A percentile compares a stretch with the other conserved stretches of the same genome.
Conservation (phyloP, 2,888 invertebrate genomes). For the Andrena praecox region DNA sequence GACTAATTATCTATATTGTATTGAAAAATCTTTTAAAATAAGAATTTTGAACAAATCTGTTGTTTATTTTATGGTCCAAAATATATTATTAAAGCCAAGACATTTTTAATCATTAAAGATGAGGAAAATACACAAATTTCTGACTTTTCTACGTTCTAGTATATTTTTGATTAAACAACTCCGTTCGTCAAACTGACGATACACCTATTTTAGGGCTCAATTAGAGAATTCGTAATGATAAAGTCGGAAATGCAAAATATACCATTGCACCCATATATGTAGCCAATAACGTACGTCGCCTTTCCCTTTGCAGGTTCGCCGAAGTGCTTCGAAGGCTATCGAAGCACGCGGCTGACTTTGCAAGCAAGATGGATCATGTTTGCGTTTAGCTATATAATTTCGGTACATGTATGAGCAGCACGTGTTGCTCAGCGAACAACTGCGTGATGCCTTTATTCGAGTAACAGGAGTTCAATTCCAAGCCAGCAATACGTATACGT, state of each 20-base stretch:
- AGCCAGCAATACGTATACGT: neutral
- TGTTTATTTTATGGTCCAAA: too few species aligned
- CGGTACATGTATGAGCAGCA: constrained; percentile 12
- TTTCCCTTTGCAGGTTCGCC: neutral
- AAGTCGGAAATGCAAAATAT: neutral
- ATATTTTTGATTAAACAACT: too few species aligned
- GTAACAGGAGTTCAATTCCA: constrained; percentile 28
- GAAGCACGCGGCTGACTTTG: constrained; percentile 10
- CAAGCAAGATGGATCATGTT: constrained; percentile 34
- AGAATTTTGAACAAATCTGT: too few species aligned
- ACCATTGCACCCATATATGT: too few species aligned
- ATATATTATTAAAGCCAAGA: too few species aligned
- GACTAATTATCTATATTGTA: too few species aligned
- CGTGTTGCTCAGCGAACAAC: constrained; percentile 15
- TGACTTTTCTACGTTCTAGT: too few species aligned
- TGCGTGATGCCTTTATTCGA: constrained; percentile 39
- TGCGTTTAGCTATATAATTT: constrained; percentile 32
- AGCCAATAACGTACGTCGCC: neutral
- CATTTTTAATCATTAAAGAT: too few species aligned
- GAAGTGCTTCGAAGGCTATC: neutral
- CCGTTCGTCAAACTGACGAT: too few species aligned
- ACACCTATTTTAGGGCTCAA: too few species aligned
- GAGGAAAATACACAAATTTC: too few species aligned
- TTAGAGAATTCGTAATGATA: neutral
- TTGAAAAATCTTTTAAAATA: too few species aligned